Evolutionary conservation across 1,140 invertebrate species (phyloP), one percentile per base, ranked within the genome.

Genomic region (Lithobius niger): DNA sequence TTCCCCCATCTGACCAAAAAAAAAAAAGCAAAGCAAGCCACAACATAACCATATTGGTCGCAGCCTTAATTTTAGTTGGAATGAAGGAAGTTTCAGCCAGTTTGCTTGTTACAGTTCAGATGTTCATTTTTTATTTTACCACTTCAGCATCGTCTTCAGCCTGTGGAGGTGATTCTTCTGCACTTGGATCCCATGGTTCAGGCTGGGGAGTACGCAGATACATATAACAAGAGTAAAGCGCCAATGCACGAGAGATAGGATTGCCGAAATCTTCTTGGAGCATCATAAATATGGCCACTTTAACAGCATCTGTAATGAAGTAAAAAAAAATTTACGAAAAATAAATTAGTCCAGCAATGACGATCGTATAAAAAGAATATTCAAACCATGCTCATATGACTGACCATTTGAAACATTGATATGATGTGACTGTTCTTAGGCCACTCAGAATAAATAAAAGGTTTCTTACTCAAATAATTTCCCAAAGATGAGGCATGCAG

Each of bases 241-340:
- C 76, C 16, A 96, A 69, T 31, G 78, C 67, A 63, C 78, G 79
- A 0, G 80, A 75, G 24, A 94, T 76, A 13, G 80, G 77, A 74
- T 88, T 79, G 2, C 75, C 73, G 59, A 79, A 79, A 63, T 93
- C 88, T 74, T 97, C 93, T 72, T 97, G 90, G 25, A 93, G 67
- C 83, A 93, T 91, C 50, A 89, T 72, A 51, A 88, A 71, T 59
- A 76, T 75, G 6, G 87, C 86, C 19, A 92, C 71, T 67, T 79
- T 80, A 0, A 85, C 81, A 10, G 90, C 91, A 58, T 79, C 78
- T 62, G 52, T 56, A 45, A 61, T 57, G n/a, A n/a, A n/a, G n/a
- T n/a, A n/a, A n/a, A n/a, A n/a, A n/a, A n/a, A n/a, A n/a, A n/a
- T n/a, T n/a, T n/a, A n/a, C n/a, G n/a, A n/a, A n/a, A n/a, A n/a